Percentiles rank a stretch among this genome's conserved stretches.
Conservation (phyloP, 1,140 invertebrate genomes). For the Cataglyphis hispanica region DNA sequence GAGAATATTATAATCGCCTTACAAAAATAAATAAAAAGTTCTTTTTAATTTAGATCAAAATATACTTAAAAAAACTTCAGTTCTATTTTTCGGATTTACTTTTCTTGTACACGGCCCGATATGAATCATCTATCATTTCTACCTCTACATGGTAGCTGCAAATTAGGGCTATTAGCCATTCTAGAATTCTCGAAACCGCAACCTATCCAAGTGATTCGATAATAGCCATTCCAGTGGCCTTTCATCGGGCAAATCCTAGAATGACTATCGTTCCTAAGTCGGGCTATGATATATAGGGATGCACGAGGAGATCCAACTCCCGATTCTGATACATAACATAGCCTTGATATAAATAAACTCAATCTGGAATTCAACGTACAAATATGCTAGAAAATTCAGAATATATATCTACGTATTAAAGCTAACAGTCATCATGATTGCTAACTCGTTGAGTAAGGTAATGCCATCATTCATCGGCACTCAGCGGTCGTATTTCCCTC, state of each 20-base stretch:
- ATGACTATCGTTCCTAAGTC: slow-evolving; percentile 12
- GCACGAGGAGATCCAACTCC: slow-evolving; percentile 3
- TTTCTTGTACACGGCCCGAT: neutral
- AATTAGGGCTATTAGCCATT: neutral
- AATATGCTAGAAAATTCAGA: neutral
- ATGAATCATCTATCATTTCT: neutral
- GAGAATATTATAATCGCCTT: no score
- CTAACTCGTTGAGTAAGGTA: neutral
- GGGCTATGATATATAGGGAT: neutral
- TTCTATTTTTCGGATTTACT: neutral
- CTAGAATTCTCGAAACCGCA: slow-evolving; percentile 19
- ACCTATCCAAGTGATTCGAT: neutral
- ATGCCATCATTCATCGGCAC: slow-evolving; percentile 72
- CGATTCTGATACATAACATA: neutral
- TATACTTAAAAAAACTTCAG: neutral
- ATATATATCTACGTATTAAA: neutral
- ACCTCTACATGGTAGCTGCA: neutral
- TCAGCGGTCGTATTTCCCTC: slow-evolving; percentile 52
- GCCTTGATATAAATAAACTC: slow-evolving; percentile 8
- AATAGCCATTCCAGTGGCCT: slow-evolving; percentile 19
- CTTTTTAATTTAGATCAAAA: neutral
- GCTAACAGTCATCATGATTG: neutral
- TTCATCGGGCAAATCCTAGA: neutral
- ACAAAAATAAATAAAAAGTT: neutral
- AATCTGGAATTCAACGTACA: slow-evolving; percentile 15